Base-by-base conservation (phyloP, 2,797 vertebrate species). In the Heteromormyrus szaboi region DNA sequence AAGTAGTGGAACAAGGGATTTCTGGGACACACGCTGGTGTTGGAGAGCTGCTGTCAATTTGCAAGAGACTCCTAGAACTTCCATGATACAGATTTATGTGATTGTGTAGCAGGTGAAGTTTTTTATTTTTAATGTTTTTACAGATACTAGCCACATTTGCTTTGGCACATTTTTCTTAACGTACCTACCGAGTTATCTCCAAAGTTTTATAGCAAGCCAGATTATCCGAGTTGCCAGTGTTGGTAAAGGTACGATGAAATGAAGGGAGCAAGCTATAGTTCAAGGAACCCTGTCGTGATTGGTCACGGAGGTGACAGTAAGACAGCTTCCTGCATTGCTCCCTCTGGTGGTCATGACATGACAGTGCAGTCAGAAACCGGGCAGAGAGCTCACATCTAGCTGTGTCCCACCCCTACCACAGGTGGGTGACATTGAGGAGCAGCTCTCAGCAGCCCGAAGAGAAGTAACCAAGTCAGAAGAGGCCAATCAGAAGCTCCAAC, bases 391-490 rank as follows among this genome's bases (percentile, higher is more conserved):
- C 9, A 29, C 37, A 46, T 79, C 17, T 44, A 19, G 72, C 37
- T n/a, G 37, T 41, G 37, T 79, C 41, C 72, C 72, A 11, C 51
- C 33, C 22, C 22, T 9, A 4, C 53, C 50, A 29, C 93, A 98
- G 95, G 97, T 98, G 89, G 97, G 97, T 0, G 97, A 98, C 94
- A 96, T 98, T 14, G 97, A 98, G 94, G 97, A 98, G 92, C 97
- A 98, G 94, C 94, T 98, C 90, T 96, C 96, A 9, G 96, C 96
- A 0, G 97, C 97, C 89, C 95, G 97, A 92, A 96, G 97, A 89
- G 97, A 98, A 91, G 94, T 98, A 92, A 95, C 96, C 88, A 96
- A 97, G 86, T 97, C 97, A 0, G 97, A 98, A 91, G 97, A 98
- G 92, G 94, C 96, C 93, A 97, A 97, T 93, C 94, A 96, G 94